Evolutionary conservation across 2,113 vertebrate species (phyloP), one percentile per base, ranked within the genome.

Genomic region (Saguinus imperator): DNA sequence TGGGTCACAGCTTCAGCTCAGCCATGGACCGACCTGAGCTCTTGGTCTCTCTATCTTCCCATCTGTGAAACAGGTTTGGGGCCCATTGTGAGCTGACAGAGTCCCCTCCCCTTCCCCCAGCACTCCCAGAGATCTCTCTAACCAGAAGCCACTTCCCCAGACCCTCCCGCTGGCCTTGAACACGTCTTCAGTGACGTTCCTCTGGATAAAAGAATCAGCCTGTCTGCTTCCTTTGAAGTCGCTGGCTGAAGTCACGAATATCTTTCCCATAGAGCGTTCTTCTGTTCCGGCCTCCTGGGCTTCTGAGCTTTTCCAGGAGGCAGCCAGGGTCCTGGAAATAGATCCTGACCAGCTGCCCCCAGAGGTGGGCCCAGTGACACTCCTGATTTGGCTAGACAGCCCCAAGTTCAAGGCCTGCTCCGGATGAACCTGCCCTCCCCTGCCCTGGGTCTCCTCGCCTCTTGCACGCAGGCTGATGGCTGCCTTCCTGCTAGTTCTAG

Each of bases 21-120:
- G 84, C 20, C 48, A 4, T 1, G 3, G 32, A 58, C 83, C 0
- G 0, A 32, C 58, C 8, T 0, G 9, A 29, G 21, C 43, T 43
- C 18, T 0, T 0, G 45, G 48, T 21, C 27, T 37, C 10, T 1
- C 10, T 1, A 0, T 21, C 35, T 88, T 83, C 77, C 57, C 50
- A 45, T 50, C 35, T 16, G 12, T 5, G 29, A 72, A 85, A 10
- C 43, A 80, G 52, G 52, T 32, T 12, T 20, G 20, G 0, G 32
- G 58, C 55, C 43, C 82, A 12, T 21, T 1, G 0, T 23, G 37
- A 72, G n/a, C 43, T 27, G 4, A 50, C 52, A 9, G 40, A 25
- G 5, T 6, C 80, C 27, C 27, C 25, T 21, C 57, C 48, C 3
- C 4, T 68, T 48, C n/a, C 17, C 29, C 11, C 48, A 82, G 37